Evolutionary conservation across 2,888 invertebrate species (phyloP).

Genomic region (Erebia epiphron): DNA sequence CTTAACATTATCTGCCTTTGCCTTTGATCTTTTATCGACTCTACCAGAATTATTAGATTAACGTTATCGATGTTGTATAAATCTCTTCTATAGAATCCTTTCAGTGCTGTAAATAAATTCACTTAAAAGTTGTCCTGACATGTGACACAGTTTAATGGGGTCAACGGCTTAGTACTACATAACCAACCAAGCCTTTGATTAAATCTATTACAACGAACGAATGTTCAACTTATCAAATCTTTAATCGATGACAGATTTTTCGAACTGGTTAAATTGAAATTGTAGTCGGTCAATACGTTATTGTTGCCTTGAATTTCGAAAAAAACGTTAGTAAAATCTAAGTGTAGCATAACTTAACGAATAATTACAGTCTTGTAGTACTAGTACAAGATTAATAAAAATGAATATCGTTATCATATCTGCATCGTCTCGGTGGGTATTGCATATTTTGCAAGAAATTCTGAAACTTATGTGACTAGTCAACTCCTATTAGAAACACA

Average conservation of each 20-base stretch:
- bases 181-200: constrained; percentile 64
- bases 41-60: neutral
- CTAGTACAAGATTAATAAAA: neutral
- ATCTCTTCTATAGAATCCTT: neutral
- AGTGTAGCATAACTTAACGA: neutral
- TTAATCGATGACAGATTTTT: neutral
- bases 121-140: constrained; percentile 8
- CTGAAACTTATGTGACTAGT: neutral
- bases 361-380: neutral
- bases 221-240: constrained; percentile 36
- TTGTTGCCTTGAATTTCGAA: too few species aligned
- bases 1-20: neutral
- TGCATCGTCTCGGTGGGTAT: neutral
- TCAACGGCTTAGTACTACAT: constrained; percentile 11
- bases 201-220: constrained; percentile 60
- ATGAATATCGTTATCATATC: neutral
- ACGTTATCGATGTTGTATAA: neutral
- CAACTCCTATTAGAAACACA: neutral
- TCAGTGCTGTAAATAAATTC: neutral
- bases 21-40: constrained; percentile 7
- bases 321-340: neutral
- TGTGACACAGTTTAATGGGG: neutral
- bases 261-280: neutral
- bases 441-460: neutral
- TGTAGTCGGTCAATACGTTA: neutral